Percentiles rank a stretch among this genome's conserved stretches.
These are phyloP conservation scores for Eupithecia insigniata DNA, from an alignment of 2,888 invertebrate species.

Conservation along the genomic window DNA sequence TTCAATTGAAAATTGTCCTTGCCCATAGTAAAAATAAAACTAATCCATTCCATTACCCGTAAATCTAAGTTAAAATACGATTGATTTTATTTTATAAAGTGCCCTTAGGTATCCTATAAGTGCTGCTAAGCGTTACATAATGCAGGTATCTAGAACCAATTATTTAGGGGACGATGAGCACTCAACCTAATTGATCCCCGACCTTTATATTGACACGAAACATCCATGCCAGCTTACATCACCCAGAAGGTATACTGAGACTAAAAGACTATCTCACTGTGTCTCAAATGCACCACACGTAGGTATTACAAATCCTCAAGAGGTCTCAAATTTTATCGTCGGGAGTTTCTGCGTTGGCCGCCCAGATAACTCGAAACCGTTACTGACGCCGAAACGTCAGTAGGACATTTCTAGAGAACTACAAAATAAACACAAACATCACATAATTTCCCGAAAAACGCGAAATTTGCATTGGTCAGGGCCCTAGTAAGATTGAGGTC, in stretches of 20 bases:
- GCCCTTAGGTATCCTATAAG: background rate
- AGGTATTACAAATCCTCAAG: background rate
- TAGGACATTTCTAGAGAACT: too few relatives aligned
- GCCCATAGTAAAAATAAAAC: background rate
- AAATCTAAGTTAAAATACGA: background rate
- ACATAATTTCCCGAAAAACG: background rate
- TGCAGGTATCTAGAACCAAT: slow-evolving; percentile 6
- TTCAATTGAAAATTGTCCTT: too few relatives aligned
- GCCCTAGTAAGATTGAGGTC: too few relatives aligned
- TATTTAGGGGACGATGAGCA: slow-evolving; percentile 18
- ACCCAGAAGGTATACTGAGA: background rate
- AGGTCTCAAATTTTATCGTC: background rate
- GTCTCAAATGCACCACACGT: background rate
- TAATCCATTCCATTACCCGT: background rate
- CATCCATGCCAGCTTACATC: background rate
- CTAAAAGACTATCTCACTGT: background rate
- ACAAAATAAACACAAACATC: too few relatives aligned
- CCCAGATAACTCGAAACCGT: too few relatives aligned
- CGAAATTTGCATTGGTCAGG: background rate
- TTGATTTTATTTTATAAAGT: background rate
- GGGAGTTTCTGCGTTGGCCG: too few relatives aligned
- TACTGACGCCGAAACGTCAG: too few relatives aligned
- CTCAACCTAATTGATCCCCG: slow-evolving; percentile 23
- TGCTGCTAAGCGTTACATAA: background rate
- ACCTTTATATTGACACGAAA: slow-evolving; percentile 25